phyloP scores from a whole-genome alignment of 2,888 invertebrate species.

The Bombylius major region DNA sequence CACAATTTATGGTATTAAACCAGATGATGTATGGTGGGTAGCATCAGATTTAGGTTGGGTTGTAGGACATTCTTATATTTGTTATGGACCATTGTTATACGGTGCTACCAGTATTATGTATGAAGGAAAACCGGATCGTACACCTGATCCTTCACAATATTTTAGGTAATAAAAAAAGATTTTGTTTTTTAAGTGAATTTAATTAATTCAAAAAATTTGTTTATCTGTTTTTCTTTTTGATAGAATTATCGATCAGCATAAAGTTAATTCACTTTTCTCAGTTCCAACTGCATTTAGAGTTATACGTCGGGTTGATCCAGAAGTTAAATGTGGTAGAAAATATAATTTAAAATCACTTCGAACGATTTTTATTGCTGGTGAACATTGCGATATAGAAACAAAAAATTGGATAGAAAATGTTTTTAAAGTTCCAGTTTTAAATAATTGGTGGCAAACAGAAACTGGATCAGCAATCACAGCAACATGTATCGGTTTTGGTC shows the following conservation, averaged over 20 bases:
- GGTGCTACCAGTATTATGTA: slow-evolving; percentile 71
- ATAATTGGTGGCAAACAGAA: slow-evolving; percentile 98
- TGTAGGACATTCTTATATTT: slow-evolving; percentile 89
- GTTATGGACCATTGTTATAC: slow-evolving; percentile 75
- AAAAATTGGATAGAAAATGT: slow-evolving; percentile 60
- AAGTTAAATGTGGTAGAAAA: slow-evolving; percentile 51
- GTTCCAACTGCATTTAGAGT: slow-evolving; percentile 82
- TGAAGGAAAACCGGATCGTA: slow-evolving; percentile 90
- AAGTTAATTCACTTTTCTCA: slow-evolving; percentile 73
- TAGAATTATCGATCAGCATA: slow-evolving; percentile 77
- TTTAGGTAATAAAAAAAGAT: slow-evolving; percentile 49
- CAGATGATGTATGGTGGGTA: slow-evolving; percentile 83
- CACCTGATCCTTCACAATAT: slow-evolving; percentile 85
- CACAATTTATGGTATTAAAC: slow-evolving; percentile 63
- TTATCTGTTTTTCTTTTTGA: neutral
- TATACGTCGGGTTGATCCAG: slow-evolving; percentile 68
- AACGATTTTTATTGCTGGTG: slow-evolving; percentile 75
- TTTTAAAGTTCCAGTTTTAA: slow-evolving; percentile 65
- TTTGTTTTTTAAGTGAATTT: neutral
- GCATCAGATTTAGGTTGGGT: slow-evolving; percentile 71
- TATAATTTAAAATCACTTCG: slow-evolving; percentile 59
- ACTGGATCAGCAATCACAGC: slow-evolving; percentile 84
- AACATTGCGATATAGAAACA: slow-evolving; percentile 86
- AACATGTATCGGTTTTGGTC: slow-evolving; percentile 64
- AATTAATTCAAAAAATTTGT: neutral